phyloP scores from a whole-genome alignment of 2,113 vertebrate species.

The Genyomyrus donnyi region DNA sequence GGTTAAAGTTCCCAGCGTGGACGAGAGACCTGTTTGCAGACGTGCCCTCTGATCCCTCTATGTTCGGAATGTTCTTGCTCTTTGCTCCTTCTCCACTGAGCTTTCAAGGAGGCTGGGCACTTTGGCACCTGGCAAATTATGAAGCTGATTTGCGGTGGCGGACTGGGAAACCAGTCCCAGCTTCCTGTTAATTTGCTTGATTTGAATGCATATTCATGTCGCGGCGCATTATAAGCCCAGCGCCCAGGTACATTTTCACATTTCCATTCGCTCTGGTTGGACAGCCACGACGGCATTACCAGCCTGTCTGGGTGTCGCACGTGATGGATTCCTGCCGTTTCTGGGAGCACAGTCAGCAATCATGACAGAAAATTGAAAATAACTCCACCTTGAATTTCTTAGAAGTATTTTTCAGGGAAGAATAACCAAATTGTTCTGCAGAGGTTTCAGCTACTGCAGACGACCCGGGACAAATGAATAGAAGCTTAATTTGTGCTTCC shows the following conservation, averaged over 20 bases:
- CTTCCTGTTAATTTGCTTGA: conserved; percentile 11
- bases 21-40: background rate
- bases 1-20: background rate
- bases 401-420: background rate
- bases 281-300: background rate
- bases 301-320: background rate
- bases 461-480: background rate
- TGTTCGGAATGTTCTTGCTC: background rate
- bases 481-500: conserved; percentile 36
- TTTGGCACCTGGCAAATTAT: conserved; percentile 7
- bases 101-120: background rate
- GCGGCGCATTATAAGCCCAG: conserved; percentile 8
- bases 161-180: conserved; percentile 2
- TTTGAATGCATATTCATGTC: conserved; percentile 35
- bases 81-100: background rate
- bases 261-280: background rate
- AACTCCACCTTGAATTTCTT: background rate
- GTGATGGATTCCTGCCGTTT: background rate
- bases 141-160: conserved; percentile 1
- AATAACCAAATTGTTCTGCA: background rate
- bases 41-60: background rate
- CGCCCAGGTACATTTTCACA: conserved; percentile 12
- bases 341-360: background rate
- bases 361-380: background rate
- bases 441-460: background rate